Base-by-base conservation (phyloP, 2,113 vertebrate genomes). In the Elephas maximus region DNA sequence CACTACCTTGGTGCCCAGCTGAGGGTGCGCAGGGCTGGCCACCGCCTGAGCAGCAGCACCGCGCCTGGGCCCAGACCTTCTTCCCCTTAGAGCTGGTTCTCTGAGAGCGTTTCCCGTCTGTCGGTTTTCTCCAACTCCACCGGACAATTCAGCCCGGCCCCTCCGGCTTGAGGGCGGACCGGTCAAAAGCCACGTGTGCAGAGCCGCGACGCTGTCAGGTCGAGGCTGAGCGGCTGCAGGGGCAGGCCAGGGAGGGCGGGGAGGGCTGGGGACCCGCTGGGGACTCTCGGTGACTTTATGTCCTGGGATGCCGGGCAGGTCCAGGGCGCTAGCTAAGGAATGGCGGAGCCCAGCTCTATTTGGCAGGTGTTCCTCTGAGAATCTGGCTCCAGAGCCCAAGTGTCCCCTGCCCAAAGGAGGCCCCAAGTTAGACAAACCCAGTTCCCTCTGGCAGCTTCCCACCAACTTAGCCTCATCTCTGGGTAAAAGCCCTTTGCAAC, bases 71-170 rank as follows among this genome's bases (percentile, higher is more conserved):
- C 98, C 98, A 98, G 97, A 88, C 0, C 0, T 97, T 63, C 98
- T 98, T 77, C 99, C 98, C 5, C 88, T 83, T 0, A 9, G 98
- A 28, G 98, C 98, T 0, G 99, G 99, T 73, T 85, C 98, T 0
- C 98, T 98, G 37, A 99, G 99, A 96, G 98, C 94, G 11, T 98
- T 98, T 71, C 98, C 98, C 9, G 98, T 98, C 0, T 96, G 98
- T 6, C 98, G 98, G 24, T 99, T 99, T 96, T 98, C 98, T 80
- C 98, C 98, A 2, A 96, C 98, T 20, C 99, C 99, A 94, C 98
- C 98, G 48, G 99, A 96, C 96, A 98, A 37, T 71, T 6, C 76
- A 41, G n/a, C 33, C 15, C 14, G 6, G 71, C 8, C 71, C 45
- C 9, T 62, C 3, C 33, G 57, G 23, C 67, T 21, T 17, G 24